Evolutionary conservation across 2,888 invertebrate genomes (phyloP).

Genomic region (Ptilodon capucinus): DNA sequence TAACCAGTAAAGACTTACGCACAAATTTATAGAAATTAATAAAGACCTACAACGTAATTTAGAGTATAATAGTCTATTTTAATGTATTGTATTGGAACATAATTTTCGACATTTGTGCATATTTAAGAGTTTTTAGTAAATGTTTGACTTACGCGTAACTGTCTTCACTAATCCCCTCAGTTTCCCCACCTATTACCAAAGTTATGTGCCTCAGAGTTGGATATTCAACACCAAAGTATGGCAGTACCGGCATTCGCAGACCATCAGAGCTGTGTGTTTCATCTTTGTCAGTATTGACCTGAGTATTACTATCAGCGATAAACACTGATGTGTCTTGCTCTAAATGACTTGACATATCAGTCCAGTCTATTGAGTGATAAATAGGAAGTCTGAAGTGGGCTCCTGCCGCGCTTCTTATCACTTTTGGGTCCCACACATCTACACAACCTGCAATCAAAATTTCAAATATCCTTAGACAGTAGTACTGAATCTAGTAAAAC

Average conservation of each 20-base stretch:
- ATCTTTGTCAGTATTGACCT: conserved; percentile 26
- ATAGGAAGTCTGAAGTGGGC: conserved; percentile 92
- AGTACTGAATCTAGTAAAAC: no score
- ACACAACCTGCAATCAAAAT: conserved; percentile 87
- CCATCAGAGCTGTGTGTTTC: conserved; percentile 21
- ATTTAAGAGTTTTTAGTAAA: no score
- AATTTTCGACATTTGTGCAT: no score
- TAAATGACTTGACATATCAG: conserved; percentile 78
- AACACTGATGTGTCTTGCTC: conserved; percentile 79
- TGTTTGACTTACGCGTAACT: conserved; percentile 83
- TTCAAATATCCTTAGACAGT: no score
- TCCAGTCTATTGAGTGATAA: conserved; percentile 85
- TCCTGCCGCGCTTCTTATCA: conserved; percentile 91
- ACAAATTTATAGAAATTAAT: no score
- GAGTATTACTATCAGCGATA: conserved; percentile 86
- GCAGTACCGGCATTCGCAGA: conserved; percentile 75
- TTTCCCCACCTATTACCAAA: conserved; percentile 94
- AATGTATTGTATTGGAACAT: no score
- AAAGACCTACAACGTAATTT: no score
- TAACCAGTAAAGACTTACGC: no score
- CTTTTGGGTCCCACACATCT: conserved; percentile 95
- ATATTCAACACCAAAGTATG: conserved; percentile 85
- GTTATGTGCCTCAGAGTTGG: conserved; percentile 79
- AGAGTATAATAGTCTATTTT: no score
- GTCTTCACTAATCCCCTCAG: conserved; percentile 90